Percentiles rank a stretch among this genome's conserved stretches.
Conservation (phyloP, 2,113 vertebrate genomes). For the Paedocypris sp. region DNA sequence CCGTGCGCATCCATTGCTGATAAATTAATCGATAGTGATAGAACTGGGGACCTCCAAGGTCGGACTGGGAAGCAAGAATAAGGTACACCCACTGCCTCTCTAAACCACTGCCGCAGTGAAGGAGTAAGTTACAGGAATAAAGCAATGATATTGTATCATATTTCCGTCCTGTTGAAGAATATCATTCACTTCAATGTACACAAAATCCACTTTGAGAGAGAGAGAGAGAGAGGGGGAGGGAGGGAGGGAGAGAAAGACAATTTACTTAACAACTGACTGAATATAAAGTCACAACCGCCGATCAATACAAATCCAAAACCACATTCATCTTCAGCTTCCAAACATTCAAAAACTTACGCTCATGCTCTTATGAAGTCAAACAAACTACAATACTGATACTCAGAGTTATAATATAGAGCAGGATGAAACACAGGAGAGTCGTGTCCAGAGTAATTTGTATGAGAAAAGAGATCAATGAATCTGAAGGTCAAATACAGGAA, state of each 20-base stretch:
- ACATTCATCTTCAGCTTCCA: background rate
- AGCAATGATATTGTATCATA: constrained; percentile 19
- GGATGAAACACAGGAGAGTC: background rate
- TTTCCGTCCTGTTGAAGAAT: constrained; percentile 11
- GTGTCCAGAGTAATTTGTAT: background rate
- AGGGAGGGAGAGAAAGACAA: background rate
- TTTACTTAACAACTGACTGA: constrained; percentile 7
- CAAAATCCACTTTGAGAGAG: no score
- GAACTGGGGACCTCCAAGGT: background rate
- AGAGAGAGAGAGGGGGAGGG: background rate
- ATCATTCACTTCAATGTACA: constrained; percentile 19
- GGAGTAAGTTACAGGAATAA: constrained; percentile 10
- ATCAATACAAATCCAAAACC: background rate
- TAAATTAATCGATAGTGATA: constrained; percentile 22
- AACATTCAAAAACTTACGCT: constrained; percentile 9
- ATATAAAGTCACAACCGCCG: constrained; percentile 6
- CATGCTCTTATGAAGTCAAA: background rate
- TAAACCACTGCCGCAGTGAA: background rate
- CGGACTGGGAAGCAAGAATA: constrained; percentile 5
- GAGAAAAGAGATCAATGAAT: constrained; percentile 20
- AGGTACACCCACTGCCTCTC: background rate
- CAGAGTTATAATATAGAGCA: background rate
- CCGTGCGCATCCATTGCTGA: constrained; percentile 38
- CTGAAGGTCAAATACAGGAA: constrained; percentile 13
- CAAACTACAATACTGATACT: background rate